Evolutionary conservation across 1,140 invertebrate species (phyloP).

Genomic region (Ceratina japonica): DNA sequence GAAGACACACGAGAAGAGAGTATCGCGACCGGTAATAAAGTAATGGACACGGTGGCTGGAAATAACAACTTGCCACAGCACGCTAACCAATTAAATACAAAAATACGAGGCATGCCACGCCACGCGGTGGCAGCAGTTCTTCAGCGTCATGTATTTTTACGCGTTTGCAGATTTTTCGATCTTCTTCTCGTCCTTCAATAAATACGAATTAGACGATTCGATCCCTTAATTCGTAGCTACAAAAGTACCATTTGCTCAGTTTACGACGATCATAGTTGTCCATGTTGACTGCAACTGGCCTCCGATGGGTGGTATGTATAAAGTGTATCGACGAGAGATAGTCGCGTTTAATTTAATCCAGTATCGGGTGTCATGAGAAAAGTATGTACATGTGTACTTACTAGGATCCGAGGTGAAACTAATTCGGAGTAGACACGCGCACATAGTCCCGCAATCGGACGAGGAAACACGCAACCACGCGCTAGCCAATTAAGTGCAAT

Average conservation of each 20-base stretch:
- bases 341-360: neutral
- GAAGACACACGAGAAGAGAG: neutral
- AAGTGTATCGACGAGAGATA: neutral
- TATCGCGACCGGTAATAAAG: constrained; percentile 64
- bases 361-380: constrained; percentile 13
- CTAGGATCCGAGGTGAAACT: constrained; percentile 21
- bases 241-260: neutral
- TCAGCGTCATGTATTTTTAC: neutral
- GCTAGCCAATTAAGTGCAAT: constrained; percentile 76
- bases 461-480: constrained; percentile 65
- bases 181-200: neutral
- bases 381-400: neutral
- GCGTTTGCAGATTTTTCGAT: neutral
- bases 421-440: constrained; percentile 58
- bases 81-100: constrained; percentile 63
- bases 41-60: constrained; percentile 70
- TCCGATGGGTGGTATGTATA: neutral
- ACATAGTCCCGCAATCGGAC: constrained; percentile 57
- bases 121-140: neutral
- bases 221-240: neutral
- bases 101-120: constrained; percentile 14
- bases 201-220: neutral
- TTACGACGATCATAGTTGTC: neutral
- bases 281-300: too few relatives aligned
- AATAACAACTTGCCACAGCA: constrained; percentile 61